phyloP scores from a whole-genome alignment of 2,113 vertebrate species.

The Agapornis roseicollis region DNA sequence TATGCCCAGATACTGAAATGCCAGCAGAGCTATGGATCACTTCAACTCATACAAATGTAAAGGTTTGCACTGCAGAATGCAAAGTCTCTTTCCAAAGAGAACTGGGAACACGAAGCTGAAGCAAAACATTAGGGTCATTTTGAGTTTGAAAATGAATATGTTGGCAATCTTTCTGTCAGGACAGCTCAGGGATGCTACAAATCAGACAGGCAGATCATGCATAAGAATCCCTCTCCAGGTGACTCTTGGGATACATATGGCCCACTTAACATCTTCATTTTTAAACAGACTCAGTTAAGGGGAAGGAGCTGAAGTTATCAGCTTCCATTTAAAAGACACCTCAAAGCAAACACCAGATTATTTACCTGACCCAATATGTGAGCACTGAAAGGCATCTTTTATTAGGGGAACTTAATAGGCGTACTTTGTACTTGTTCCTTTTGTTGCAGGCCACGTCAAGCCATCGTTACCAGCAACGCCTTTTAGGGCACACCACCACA shows the following conservation, averaged over 20 bases:
- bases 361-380: fast-evolving
- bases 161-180: not conserved
- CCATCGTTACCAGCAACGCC: not conserved
- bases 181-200: not conserved
- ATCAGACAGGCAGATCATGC: not conserved
- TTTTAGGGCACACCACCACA: not conserved
- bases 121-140: not conserved
- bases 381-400: not conserved
- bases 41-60: not conserved
- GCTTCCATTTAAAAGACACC: not conserved
- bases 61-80: not conserved
- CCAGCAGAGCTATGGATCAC: fast-evolving
- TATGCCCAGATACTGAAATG: not conserved
- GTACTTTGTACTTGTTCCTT: not conserved
- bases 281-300: not conserved
- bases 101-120: fast-evolving
- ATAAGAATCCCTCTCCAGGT: not conserved
- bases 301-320: not conserved
- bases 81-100: not conserved
- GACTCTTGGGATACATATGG: not conserved
- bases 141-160: not conserved
- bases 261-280: not conserved
- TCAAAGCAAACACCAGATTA: not conserved
- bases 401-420: not conserved
- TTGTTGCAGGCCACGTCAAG: not conserved